Evolutionary conservation across 2,888 invertebrate species (phyloP).

Genomic region (Dimorphilus gyrociliatus): DNA sequence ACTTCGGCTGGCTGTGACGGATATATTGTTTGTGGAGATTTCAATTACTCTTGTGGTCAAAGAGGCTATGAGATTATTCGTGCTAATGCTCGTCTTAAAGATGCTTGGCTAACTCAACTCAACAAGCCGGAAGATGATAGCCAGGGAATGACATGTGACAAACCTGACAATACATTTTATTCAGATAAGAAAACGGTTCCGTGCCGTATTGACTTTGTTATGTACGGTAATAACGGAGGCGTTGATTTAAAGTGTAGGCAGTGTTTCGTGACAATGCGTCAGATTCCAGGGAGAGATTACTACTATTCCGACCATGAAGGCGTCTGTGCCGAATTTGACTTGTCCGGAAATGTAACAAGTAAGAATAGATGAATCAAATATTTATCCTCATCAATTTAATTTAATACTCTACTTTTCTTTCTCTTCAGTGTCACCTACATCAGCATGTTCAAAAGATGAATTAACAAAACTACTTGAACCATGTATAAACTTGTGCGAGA

Average conservation of each 20-base stretch:
- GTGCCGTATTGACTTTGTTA: constrained; percentile 86
- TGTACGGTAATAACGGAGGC: constrained; percentile 44
- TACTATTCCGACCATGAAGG: constrained; percentile 34
- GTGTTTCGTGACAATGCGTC: constrained; percentile 21
- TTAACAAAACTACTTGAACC: too few species aligned
- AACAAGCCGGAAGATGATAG: constrained; percentile 11
- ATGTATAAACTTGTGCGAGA: too few species aligned
- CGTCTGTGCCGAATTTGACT: constrained; percentile 17
- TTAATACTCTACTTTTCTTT: too few species aligned
- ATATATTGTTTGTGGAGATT: constrained; percentile 75
- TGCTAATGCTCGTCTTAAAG: constrained; percentile 38
- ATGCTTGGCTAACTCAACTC: constrained; percentile 30
- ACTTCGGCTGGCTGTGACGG: constrained; percentile 58
- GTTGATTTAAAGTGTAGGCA: constrained; percentile 14
- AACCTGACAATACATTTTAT: constrained; percentile 69
- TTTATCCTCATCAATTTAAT: too few species aligned
- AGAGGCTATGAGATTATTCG: constrained; percentile 38
- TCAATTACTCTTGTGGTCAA: constrained; percentile 77
- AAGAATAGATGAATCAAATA: constrained; percentile 1
- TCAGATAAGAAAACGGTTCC: too few species aligned
- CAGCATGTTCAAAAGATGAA: too few species aligned
- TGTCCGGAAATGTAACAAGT: constrained; percentile 12
- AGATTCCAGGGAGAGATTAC: constrained; percentile 19
- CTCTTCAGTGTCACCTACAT: too few species aligned
- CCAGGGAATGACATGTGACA: constrained; percentile 56